Percentiles rank a stretch among this genome's conserved stretches.
phyloP scores from a whole-genome alignment of 2,888 invertebrate genomes.

The Pterobdella sp. region DNA sequence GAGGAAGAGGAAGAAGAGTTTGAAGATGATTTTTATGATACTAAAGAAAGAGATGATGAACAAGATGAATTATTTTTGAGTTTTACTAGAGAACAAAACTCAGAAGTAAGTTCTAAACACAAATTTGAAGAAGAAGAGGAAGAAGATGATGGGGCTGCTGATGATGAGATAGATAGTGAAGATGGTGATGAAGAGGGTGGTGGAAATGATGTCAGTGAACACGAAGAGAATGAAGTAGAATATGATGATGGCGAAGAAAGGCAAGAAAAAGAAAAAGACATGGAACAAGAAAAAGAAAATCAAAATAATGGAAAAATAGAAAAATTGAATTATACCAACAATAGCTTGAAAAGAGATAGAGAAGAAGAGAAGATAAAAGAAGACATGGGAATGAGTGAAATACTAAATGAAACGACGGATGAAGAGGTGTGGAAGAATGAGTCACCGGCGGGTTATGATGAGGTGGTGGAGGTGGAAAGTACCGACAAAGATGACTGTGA shows the following conservation, averaged over 20 bases:
- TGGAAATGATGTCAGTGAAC: neutral
- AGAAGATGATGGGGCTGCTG: neutral
- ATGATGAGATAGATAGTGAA: constrained; percentile 17
- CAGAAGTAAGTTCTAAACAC: neutral
- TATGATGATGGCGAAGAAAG: constrained; percentile 7
- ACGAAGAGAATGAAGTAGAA: neutral
- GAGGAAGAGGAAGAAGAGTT: neutral
- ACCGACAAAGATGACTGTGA: too few relatives aligned
- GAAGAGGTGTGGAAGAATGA: neutral
- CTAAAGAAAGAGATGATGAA: constrained; percentile 4
- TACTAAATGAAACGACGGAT: neutral
- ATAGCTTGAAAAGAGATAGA: neutral
- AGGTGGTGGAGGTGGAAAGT: constrained; percentile 3
- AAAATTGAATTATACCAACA: neutral
- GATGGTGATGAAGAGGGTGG: constrained; percentile 14
- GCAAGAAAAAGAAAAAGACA: neutral
- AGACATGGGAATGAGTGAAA: neutral
- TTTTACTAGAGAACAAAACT: neutral
- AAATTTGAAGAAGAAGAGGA: constrained; percentile 4
- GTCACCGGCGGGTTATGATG: neutral
- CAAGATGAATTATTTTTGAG: constrained; percentile 7
- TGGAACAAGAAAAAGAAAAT: neutral
- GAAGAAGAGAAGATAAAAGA: neutral
- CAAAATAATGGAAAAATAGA: neutral
- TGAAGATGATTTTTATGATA: constrained; percentile 11